These are phyloP conservation scores for Molothrus aeneus DNA, from an alignment of 2,797 vertebrate genomes.

Conservation along the genomic window DNA sequence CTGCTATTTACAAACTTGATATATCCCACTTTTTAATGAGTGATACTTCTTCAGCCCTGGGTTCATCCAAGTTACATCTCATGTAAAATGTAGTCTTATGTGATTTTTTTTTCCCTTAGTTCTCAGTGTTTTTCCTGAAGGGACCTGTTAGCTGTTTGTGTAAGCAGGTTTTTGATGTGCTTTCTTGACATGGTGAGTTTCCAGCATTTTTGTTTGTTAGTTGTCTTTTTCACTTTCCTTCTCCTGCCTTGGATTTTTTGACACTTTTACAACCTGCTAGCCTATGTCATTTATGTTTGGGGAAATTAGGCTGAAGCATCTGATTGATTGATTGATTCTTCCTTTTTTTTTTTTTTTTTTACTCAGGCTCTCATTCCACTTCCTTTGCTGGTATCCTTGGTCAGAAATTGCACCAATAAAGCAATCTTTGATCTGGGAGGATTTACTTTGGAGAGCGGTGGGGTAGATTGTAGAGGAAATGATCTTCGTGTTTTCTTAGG, in stretches of 20 bases:
- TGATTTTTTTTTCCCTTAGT: not conserved
- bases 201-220: not conserved
- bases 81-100: not conserved
- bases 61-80: not conserved
- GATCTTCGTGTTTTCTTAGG: not conserved
- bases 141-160: fast-evolving
- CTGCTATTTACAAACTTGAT: not conserved
- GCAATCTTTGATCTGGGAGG: not conserved
- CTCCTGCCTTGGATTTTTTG: fast-evolving
- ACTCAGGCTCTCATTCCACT: not conserved
- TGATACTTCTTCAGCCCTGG: not conserved
- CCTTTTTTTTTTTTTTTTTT: not conserved
- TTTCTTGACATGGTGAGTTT: not conserved
- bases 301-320: not conserved
- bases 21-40: not conserved
- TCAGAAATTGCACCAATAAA: not conserved
- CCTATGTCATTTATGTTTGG: not conserved
- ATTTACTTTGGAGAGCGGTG: not conserved
- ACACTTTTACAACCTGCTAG: not conserved
- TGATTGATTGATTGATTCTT: not conserved
- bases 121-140: not conserved
- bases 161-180: not conserved
- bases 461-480: not conserved
- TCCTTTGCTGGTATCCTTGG: not conserved
- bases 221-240: not conserved